phyloP scores from a whole-genome alignment of 1,140 invertebrate genomes.

The Maconellicoccus hirsutus region DNA sequence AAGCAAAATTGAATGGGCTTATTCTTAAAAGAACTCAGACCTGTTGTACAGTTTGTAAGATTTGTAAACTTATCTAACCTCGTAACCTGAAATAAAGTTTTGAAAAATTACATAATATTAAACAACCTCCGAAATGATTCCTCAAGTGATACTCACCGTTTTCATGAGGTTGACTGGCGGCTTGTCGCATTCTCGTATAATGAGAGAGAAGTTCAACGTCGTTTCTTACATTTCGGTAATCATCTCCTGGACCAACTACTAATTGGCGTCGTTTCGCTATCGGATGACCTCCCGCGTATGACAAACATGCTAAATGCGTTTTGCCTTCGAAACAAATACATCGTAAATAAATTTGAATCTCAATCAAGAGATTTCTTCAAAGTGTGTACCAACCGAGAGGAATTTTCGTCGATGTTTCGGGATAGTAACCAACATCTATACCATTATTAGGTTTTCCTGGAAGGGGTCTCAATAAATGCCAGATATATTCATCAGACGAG shows the following conservation, averaged over 20 bases:
- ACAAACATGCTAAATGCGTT: constrained; percentile 62
- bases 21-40: no score
- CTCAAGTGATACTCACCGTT: neutral
- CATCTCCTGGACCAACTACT: constrained; percentile 26
- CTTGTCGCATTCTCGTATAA: constrained; percentile 3
- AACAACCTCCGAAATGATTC: neutral
- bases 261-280: constrained; percentile 55
- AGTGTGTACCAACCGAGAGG: constrained; percentile 5
- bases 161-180: neutral
- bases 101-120: constrained; percentile 10
- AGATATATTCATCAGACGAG: constrained; percentile 51
- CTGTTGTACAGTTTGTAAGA: no score
- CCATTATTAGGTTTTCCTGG: constrained; percentile 43
- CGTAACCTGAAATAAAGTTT: constrained; percentile 19
- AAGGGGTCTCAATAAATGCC: constrained; percentile 44
- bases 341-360: no score
- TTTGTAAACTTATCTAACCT: neutral
- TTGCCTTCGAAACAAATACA: constrained; percentile 28
- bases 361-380: no score
- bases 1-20: no score
- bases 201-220: constrained; percentile 3
- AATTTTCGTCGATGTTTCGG: constrained; percentile 41
- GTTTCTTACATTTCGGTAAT: constrained; percentile 33
- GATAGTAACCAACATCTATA: constrained; percentile 47
- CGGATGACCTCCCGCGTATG: constrained; percentile 61